A percentile compares a stretch with the other conserved stretches of the same genome.
These are phyloP conservation scores for Metalampra italica DNA, from an alignment of 2,888 invertebrate species.

Conservation along the genomic window DNA sequence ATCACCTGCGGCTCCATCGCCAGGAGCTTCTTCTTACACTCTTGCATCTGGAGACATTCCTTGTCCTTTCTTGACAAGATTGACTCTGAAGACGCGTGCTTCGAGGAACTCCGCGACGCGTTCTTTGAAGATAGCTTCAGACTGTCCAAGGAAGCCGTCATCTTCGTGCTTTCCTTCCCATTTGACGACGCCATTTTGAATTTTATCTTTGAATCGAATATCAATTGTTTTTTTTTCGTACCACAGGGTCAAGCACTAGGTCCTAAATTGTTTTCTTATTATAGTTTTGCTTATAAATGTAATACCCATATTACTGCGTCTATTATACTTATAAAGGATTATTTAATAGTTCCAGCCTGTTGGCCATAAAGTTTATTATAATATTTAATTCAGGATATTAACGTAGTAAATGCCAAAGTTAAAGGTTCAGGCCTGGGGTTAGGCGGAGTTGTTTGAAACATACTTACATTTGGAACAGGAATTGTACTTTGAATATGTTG, in stretches of 20 bases:
- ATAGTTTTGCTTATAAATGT: background rate
- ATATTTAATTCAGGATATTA: too few species aligned
- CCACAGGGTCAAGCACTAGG: slow-evolving; percentile 13
- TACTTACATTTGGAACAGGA: too few species aligned
- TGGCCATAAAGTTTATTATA: too few species aligned
- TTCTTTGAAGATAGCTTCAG: slow-evolving; percentile 69
- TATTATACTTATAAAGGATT: background rate
- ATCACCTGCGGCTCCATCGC: slow-evolving; percentile 73
- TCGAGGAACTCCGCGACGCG: slow-evolving; percentile 59
- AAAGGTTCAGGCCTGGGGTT: too few species aligned
- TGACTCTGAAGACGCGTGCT: slow-evolving; percentile 71
- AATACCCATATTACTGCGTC: slow-evolving; percentile 5
- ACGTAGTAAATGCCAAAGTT: too few species aligned
- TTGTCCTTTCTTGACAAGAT: slow-evolving; percentile 69
- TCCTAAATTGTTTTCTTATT: background rate
- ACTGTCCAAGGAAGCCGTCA: slow-evolving; percentile 69
- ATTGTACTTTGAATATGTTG: too few species aligned
- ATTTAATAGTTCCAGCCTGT: background rate
- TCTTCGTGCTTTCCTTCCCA: slow-evolving; percentile 63
- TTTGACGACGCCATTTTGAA: slow-evolving; percentile 64
- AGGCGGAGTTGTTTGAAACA: background rate
- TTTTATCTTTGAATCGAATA: slow-evolving; percentile 11
- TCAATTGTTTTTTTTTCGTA: slow-evolving; percentile 5
- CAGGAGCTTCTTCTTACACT: slow-evolving; percentile 69
- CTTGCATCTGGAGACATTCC: slow-evolving; percentile 68